phyloP scores from a whole-genome alignment of 1,140 invertebrate species.

The Nasonia longicornis region DNA sequence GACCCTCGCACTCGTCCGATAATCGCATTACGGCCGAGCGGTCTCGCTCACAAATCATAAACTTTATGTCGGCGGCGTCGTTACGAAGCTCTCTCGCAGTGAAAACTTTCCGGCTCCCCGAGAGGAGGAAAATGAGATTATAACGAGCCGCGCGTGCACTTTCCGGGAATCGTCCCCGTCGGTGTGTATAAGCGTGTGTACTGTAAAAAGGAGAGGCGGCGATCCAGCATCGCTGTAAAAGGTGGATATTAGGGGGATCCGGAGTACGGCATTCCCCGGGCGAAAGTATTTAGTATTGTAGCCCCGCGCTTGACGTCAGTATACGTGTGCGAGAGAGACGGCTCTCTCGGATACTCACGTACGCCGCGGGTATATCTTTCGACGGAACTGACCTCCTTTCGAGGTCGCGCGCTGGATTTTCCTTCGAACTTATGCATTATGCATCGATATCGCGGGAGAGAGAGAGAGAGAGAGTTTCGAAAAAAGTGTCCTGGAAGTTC shows the following conservation, averaged over 20 bases:
- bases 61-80: not conserved
- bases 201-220: not conserved
- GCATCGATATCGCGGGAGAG: not conserved
- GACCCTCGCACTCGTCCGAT: not conserved
- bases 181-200: not conserved
- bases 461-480: not conserved
- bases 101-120: not conserved
- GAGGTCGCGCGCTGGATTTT: slow-evolving; percentile 45
- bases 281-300: slow-evolving; percentile 58
- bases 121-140: slow-evolving; percentile 27
- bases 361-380: slow-evolving; percentile 52
- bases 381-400: slow-evolving; percentile 62
- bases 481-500: not conserved
- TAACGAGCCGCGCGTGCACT: not conserved
- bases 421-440: slow-evolving; percentile 31
- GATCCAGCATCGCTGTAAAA: too few species aligned
- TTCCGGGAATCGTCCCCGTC: not conserved
- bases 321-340: not conserved
- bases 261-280: slow-evolving; percentile 53
- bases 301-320: slow-evolving; percentile 56
- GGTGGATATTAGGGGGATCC: slow-evolving; percentile 43
- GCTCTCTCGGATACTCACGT: slow-evolving; percentile 11
- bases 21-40: not conserved
- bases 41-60: slow-evolving; percentile 8
- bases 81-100: not conserved